Evolutionary conservation across 2,113 vertebrate genomes (phyloP).

Genomic region (Lepus americanus): DNA sequence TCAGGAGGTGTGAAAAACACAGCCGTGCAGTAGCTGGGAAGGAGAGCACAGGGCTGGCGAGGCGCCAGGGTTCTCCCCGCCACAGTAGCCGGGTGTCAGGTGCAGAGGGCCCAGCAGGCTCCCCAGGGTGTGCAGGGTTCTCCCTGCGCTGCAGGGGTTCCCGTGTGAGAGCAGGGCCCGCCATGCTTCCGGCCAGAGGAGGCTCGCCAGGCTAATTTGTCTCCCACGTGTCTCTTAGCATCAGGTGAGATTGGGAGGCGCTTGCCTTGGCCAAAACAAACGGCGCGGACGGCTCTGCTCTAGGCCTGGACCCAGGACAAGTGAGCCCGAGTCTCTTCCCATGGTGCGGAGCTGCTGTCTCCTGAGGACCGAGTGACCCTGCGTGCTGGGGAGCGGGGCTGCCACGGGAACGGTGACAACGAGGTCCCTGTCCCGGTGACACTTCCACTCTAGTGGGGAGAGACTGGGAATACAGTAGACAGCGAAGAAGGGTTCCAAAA

Average conservation of each 20-base stretch:
- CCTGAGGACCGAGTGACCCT: not conserved
- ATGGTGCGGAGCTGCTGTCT: rapidly evolving
- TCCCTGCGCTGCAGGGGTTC: not conserved
- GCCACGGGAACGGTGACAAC: not conserved
- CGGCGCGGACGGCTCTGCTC: not conserved
- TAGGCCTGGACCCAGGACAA: not conserved
- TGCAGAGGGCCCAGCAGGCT: no score
- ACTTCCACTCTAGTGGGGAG: not conserved
- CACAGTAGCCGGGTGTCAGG: no score
- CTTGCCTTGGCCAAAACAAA: not conserved
- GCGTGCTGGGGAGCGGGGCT: rapidly evolving
- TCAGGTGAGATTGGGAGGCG: rapidly evolving
- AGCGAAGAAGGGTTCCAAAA: not conserved
- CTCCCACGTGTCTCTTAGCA: not conserved
- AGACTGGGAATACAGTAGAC: not conserved
- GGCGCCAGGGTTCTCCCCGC: no score
- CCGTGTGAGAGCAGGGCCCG: not conserved
- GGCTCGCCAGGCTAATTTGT: not conserved
- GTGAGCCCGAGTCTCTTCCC: not conserved
- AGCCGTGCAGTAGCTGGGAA: not conserved
- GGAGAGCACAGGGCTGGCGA: not conserved
- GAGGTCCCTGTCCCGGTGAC: rapidly evolving
- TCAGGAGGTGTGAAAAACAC: slow-evolving; percentile 54
- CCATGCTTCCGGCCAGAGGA: not conserved
- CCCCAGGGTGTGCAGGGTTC: rapidly evolving